Percentiles rank a stretch among this genome's conserved stretches.
Evolutionary conservation across 2,888 invertebrate genomes (phyloP).

Genomic region (Ecliptopera silaceata): DNA sequence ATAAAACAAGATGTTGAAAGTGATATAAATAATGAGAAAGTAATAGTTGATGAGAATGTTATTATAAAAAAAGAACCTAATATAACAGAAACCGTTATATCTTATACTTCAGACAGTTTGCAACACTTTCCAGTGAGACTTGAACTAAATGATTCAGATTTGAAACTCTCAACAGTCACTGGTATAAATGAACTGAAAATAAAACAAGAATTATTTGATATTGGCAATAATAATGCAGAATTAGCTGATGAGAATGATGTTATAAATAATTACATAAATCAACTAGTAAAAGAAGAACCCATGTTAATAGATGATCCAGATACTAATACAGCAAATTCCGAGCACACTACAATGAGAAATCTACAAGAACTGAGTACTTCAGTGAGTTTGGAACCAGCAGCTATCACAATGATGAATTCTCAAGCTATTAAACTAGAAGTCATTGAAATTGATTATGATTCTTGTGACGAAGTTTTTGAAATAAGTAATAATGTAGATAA

Average conservation of each 20-base stretch:
- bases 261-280: background rate
- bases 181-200: background rate
- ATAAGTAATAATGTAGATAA: no score
- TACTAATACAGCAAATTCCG: no score
- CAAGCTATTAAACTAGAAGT: no score
- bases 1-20: background rate
- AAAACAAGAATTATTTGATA: slow-evolving; percentile 13
- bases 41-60: slow-evolving; percentile 1
- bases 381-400: no score
- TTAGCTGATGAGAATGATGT: background rate
- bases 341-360: background rate
- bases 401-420: no score
- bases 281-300: background rate
- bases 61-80: background rate
- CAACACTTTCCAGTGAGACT: no score
- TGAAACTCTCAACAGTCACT: no score
- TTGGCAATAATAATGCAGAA: slow-evolving; percentile 12
- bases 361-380: background rate
- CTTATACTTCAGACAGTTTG: no score
- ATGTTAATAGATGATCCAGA: background rate
- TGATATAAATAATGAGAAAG: slow-evolving; percentile 12
- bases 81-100: background rate
- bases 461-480: no score
- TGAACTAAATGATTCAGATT: no score
- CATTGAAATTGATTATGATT: no score